A percentile compares a stretch with the other conserved stretches of the same genome.
Conservation (phyloP, 2,888 invertebrate genomes). For the Thecocarcelia acutangulata region DNA sequence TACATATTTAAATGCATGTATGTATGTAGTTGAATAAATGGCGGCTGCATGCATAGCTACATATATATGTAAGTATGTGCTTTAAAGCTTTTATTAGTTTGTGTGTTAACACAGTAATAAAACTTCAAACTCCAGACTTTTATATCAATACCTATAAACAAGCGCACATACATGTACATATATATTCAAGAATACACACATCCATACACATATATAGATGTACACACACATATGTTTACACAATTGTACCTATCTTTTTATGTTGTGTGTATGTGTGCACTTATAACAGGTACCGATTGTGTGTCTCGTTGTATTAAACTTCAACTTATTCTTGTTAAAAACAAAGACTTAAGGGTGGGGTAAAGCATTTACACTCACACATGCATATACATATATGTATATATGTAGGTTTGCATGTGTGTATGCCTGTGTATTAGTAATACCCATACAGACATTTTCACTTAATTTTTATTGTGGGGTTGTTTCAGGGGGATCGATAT, state of each 20-base stretch:
- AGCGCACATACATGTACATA: no score
- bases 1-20: conserved; percentile 1
- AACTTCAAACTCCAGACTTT: conserved; percentile 48
- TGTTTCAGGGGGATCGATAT: conserved; percentile 63
- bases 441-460: conserved; percentile 22
- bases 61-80: not conserved
- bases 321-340: conserved; percentile 18
- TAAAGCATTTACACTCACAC: no score
- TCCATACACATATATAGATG: no score
- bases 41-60: not conserved
- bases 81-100: conserved; percentile 30
- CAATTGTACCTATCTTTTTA: no score
- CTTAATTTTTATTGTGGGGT: conserved; percentile 40
- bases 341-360: not conserved
- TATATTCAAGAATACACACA: no score
- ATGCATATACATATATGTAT: not conserved
- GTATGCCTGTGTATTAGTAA: conserved; percentile 24
- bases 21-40: not conserved
- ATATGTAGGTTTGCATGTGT: not conserved
- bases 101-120: conserved; percentile 46
- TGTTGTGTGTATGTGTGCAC: no score
- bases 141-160: not conserved
- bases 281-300: no score
- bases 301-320: not conserved
- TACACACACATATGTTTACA: no score